phyloP scores from a whole-genome alignment of 2,797 vertebrate genomes.

The Trachurus trachurus region DNA sequence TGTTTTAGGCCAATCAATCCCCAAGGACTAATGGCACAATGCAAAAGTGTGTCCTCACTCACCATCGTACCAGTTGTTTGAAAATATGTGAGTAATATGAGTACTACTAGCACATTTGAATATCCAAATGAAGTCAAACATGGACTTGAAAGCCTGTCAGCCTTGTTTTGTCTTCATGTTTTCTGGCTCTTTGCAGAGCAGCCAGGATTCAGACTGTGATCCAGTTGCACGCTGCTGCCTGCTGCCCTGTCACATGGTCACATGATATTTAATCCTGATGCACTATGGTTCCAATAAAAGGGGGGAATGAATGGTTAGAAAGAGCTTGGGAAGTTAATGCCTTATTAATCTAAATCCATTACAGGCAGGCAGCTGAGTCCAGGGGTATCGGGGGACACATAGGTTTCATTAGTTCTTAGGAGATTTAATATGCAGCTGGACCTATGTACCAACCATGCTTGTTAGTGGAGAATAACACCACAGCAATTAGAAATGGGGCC shows the following conservation, averaged over 20 bases:
- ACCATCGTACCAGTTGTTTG: fast-evolving
- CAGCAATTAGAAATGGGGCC: not conserved
- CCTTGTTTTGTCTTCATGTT: not conserved
- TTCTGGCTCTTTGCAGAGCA: not conserved
- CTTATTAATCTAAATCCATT: constrained; percentile 61
- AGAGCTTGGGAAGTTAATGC: constrained; percentile 59
- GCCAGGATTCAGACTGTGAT: constrained; percentile 11
- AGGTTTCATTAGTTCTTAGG: constrained; percentile 40
- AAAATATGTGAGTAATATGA: not conserved
- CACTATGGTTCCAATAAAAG: constrained; percentile 32
- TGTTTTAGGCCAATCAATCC: not conserved
- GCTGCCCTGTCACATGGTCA: constrained; percentile 40
- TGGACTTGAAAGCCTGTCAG: not conserved
- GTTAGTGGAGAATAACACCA: constrained; percentile 12
- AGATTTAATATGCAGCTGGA: constrained; percentile 38
- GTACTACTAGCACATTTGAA: not conserved
- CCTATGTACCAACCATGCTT: constrained; percentile 17
- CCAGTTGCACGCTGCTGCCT: not conserved
- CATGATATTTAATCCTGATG: constrained; percentile 62
- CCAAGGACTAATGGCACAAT: not conserved
- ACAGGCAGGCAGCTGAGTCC: constrained; percentile 24
- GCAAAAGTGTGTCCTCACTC: not conserved
- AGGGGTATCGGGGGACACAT: constrained; percentile 17
- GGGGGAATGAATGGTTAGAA: constrained; percentile 41
- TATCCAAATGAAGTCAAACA: not conserved